A percentile compares a stretch with the other conserved stretches of the same genome.
These are phyloP conservation scores for Perithous albicinctus DNA, from an alignment of 2,888 invertebrate species.

Conservation along the genomic window DNA sequence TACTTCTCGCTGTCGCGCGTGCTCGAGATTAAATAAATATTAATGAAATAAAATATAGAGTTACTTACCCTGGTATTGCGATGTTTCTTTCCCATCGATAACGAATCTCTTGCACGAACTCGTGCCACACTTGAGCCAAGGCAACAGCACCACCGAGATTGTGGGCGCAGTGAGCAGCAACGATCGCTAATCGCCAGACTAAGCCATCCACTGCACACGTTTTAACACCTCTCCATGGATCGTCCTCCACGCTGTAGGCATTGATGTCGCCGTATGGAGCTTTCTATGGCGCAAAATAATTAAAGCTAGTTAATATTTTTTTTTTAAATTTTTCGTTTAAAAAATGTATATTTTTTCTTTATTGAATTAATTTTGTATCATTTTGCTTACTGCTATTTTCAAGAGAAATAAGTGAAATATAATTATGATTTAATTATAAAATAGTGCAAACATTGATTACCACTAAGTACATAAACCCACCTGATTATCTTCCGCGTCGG, in stretches of 20 bases:
- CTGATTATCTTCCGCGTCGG: slow-evolving; percentile 91
- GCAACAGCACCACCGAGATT: slow-evolving; percentile 91
- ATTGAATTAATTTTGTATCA: no score
- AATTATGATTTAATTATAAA: no score
- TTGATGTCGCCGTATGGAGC: slow-evolving; percentile 80
- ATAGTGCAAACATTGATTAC: background rate
- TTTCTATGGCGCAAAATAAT: slow-evolving; percentile 74
- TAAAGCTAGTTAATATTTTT: background rate
- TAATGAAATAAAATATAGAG: slow-evolving; percentile 67
- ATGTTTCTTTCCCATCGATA: slow-evolving; percentile 94
- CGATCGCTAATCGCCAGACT: slow-evolving; percentile 92
- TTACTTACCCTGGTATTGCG: slow-evolving; percentile 93
- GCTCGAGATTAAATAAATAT: slow-evolving; percentile 23
- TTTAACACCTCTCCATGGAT: slow-evolving; percentile 87
- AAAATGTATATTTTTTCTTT: no score
- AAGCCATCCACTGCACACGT: slow-evolving; percentile 92
- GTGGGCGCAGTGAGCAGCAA: slow-evolving; percentile 90
- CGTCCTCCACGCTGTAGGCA: slow-evolving; percentile 78
- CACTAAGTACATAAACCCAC: slow-evolving; percentile 73
- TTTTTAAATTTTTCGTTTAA: background rate
- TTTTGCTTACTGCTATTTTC: no score
- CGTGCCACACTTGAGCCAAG: slow-evolving; percentile 96
- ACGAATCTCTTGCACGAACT: slow-evolving; percentile 95
- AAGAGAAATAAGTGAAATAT: no score
- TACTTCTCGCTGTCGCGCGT: slow-evolving; percentile 46